A percentile compares a stretch with the other conserved stretches of the same genome.
phyloP scores from a whole-genome alignment of 2,888 invertebrate species.

The Halictus ligatus region DNA sequence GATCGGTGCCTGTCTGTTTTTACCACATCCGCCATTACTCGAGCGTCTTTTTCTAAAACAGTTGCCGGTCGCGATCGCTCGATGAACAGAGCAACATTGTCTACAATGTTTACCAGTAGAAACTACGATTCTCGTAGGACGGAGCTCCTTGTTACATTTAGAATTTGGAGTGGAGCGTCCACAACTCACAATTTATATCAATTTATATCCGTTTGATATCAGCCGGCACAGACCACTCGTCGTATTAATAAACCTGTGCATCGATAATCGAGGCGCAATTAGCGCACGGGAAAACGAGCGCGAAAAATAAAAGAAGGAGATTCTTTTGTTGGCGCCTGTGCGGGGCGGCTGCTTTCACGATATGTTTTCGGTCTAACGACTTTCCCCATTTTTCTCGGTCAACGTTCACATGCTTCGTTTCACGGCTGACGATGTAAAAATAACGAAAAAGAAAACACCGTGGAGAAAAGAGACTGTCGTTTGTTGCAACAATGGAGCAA shows the following conservation, averaged over 20 bases:
- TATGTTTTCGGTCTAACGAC: constrained; percentile 53
- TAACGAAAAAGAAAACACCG: constrained; percentile 9
- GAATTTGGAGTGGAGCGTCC: neutral
- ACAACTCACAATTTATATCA: neutral
- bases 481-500: neutral
- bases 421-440: constrained; percentile 44
- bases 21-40: neutral
- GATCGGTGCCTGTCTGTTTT: neutral
- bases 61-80: neutral
- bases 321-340: constrained; percentile 19
- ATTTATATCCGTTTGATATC: constrained; percentile 12
- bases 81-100: neutral
- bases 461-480: neutral
- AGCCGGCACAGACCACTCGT: constrained; percentile 3
- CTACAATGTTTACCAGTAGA: too few species aligned
- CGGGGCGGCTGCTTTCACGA: constrained; percentile 24
- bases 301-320: neutral
- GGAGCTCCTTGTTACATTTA: neutral
- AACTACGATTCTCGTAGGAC: neutral
- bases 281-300: constrained; percentile 1
- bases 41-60: constrained; percentile 4
- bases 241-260: constrained; percentile 42
- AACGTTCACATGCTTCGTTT: constrained; percentile 50
- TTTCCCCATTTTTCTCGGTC: constrained; percentile 47
- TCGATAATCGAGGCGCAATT: constrained; percentile 40